A percentile compares a stretch with the other conserved stretches of the same genome.
Conservation (phyloP, 2,888 invertebrate species). For the Drosophila subsilvestris region DNA sequence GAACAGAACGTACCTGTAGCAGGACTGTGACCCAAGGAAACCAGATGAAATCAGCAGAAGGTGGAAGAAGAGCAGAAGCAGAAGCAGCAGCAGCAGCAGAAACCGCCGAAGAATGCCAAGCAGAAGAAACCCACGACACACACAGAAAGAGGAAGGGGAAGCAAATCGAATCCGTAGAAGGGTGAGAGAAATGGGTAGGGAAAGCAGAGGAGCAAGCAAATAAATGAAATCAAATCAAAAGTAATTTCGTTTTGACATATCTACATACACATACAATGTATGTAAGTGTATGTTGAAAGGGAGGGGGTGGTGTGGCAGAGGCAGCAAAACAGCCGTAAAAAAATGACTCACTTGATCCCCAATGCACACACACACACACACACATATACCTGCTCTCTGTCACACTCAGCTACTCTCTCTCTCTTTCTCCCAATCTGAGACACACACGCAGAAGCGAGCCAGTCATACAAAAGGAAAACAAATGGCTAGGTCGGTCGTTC, state of each 20-base stretch:
- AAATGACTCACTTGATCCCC: constrained; percentile 75
- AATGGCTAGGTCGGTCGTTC: constrained; percentile 85
- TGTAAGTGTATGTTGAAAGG: background rate
- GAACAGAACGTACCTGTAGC: constrained; percentile 2
- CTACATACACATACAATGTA: background rate
- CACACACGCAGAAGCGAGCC: constrained; percentile 28
- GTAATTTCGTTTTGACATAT: constrained; percentile 21
- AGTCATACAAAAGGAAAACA: constrained; percentile 75
- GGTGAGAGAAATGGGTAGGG: constrained; percentile 58
- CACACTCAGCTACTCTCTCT: constrained; percentile 36
- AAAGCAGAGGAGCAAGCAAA: constrained; percentile 24
- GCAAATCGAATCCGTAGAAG: constrained; percentile 45
- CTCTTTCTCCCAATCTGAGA: constrained; percentile 41
- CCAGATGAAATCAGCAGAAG: background rate
- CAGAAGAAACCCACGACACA: background rate
- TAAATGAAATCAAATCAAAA: constrained; percentile 43
- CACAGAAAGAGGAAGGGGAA: constrained; percentile 15
- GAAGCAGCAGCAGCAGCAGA: constrained; percentile 10
- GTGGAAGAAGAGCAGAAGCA: constrained; percentile 16
- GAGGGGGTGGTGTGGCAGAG: background rate
- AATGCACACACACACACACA: constrained; percentile 32
- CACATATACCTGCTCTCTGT: constrained; percentile 10
- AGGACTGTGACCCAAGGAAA: background rate
- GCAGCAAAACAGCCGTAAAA: constrained; percentile 41
- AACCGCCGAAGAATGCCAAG: background rate